Conservation (phyloP, 2,888 invertebrate genomes). For the Chymomyza fuscimana region DNA sequence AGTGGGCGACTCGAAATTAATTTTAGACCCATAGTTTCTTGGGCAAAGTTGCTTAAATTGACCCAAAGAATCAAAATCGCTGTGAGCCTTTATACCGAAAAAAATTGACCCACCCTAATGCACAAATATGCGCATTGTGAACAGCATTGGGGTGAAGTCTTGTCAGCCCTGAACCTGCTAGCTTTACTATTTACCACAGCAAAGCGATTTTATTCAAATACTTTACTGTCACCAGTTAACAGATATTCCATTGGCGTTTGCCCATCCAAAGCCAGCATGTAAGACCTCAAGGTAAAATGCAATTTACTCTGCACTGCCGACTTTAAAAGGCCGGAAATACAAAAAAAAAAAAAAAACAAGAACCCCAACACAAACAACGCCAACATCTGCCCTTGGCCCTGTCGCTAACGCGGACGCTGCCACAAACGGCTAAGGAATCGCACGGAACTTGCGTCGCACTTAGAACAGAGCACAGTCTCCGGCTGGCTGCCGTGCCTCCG, state of each 20-base stretch:
- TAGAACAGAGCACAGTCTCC: conserved; percentile 29
- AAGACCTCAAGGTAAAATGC: conserved; percentile 46
- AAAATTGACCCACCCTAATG: too few species aligned
- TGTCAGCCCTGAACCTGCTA: conserved; percentile 27
- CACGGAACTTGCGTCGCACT: neutral
- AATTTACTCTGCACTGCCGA: conserved; percentile 33
- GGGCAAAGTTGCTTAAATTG: too few species aligned
- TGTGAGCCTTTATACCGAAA: too few species aligned
- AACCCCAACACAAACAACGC: neutral
- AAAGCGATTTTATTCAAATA: neutral
- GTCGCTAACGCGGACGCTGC: conserved; percentile 36
- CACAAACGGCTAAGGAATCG: conserved; percentile 30
- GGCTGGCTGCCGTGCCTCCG: conserved; percentile 45
- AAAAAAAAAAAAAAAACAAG: conserved; percentile 1
- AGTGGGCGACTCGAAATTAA: too few species aligned
- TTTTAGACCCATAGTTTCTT: too few species aligned
- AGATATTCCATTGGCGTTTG: conserved; percentile 32
- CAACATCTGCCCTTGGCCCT: conserved; percentile 25
- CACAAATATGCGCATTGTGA: neutral
- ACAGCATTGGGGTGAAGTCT: conserved; percentile 43
- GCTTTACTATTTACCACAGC: conserved; percentile 26
- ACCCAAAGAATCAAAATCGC: too few species aligned
- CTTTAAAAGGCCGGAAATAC: conserved; percentile 15
- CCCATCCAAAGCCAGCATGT: conserved; percentile 46
- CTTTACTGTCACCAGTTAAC: conserved; percentile 43